A percentile compares a stretch with the other conserved stretches of the same genome.
These are phyloP conservation scores for western clawed frog (Xenopus tropicalis) DNA, from an alignment of 2,113 vertebrate species.

Conservation along the genomic window DNA sequence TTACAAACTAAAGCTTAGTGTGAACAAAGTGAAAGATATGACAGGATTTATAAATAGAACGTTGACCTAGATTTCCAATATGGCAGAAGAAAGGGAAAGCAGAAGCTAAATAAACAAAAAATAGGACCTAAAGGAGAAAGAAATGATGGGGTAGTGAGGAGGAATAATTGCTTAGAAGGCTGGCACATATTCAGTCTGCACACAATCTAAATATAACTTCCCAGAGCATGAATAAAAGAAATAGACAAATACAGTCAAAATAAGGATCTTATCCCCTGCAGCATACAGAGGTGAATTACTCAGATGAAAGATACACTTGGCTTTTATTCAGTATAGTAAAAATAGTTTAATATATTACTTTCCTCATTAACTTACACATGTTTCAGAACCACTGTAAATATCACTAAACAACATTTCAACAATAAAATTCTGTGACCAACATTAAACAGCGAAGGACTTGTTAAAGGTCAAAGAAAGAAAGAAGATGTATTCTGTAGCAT, in stretches of 20 bases:
- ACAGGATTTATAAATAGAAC: neutral
- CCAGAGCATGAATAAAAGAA: constrained; percentile 19
- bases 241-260: constrained; percentile 34
- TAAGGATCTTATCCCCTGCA: constrained; percentile 57
- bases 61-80: neutral
- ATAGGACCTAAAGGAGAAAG: too few relatives aligned
- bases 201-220: constrained; percentile 24
- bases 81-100: neutral
- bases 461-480: too few relatives aligned
- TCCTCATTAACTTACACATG: too few relatives aligned
- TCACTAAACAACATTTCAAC: too few relatives aligned
- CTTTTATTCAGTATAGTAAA: neutral
- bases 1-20: neutral
- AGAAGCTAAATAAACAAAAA: neutral
- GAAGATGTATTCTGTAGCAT: too few relatives aligned
- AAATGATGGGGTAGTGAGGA: too few relatives aligned
- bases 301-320: constrained; percentile 22
- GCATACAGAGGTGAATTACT: neutral
- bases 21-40: neutral
- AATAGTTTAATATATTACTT: neutral
- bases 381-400: too few relatives aligned
- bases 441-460: too few relatives aligned
- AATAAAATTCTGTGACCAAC: too few relatives aligned
- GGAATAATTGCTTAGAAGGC: constrained; percentile 15
- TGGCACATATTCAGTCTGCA: constrained; percentile 10